Evolutionary conservation across 2,797 vertebrate genomes (phyloP).

Genomic region (Mico argentatus): DNA sequence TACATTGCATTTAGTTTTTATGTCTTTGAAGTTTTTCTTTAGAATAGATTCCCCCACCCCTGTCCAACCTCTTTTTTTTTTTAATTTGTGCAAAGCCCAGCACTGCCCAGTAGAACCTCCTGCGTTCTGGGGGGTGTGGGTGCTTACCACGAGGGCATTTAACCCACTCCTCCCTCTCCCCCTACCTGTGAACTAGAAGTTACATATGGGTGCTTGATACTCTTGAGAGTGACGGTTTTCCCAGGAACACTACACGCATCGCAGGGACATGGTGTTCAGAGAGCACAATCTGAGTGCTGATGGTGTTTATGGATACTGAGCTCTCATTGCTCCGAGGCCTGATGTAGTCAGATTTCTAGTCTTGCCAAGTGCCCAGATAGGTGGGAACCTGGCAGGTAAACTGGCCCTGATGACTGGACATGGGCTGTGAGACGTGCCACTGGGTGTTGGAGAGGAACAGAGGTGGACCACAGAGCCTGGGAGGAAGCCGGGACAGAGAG

Average conservation of each 20-base stretch:
- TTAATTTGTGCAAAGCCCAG: neutral
- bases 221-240: neutral
- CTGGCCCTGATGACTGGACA: neutral
- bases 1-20: neutral
- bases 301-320: fast-evolving
- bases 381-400: neutral
- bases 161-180: neutral
- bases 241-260: fast-evolving
- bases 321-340: too few relatives aligned
- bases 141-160: fast-evolving
- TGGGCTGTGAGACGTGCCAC: fast-evolving
- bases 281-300: neutral
- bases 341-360: neutral
- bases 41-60: neutral
- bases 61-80: too few relatives aligned
- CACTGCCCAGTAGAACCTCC: neutral
- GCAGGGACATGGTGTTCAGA: neutral
- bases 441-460: neutral
- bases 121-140: fast-evolving
- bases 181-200: neutral
- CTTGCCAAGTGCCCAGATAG: too few relatives aligned
- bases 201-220: fast-evolving
- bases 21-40: neutral
- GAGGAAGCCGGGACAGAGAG: neutral
- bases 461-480: neutral